Evolutionary conservation across 1,140 invertebrate species (phyloP).

Genomic region (Trigoniulus corallinus): DNA sequence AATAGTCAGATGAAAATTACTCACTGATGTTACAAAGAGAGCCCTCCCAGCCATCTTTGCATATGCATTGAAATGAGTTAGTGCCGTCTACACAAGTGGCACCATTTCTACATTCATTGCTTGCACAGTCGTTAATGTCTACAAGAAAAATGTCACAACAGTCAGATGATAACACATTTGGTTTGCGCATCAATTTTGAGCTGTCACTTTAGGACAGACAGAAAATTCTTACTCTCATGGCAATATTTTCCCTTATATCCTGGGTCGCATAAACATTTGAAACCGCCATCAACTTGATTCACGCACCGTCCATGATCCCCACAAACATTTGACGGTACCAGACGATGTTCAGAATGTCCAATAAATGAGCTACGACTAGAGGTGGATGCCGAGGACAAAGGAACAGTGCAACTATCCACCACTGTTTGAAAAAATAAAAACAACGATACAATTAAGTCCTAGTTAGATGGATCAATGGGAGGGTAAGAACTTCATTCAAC

Average conservation of each 20-base stretch:
- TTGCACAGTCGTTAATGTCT: slow-evolving; percentile 19
- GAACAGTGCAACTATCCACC: slow-evolving; percentile 32
- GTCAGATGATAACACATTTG: neutral
- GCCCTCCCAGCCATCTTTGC: slow-evolving; percentile 43
- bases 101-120: slow-evolving; percentile 25
- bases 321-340: slow-evolving; percentile 34
- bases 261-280: slow-evolving; percentile 33
- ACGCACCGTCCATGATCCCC: slow-evolving; percentile 63
- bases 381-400: slow-evolving; percentile 27
- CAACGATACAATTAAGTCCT: neutral
- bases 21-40: slow-evolving; percentile 14
- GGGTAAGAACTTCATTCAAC: slow-evolving; percentile 18
- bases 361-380: slow-evolving; percentile 12
- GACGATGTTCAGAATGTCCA: slow-evolving; percentile 12
- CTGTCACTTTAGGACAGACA: no score
- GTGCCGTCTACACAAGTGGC: slow-evolving; percentile 45
- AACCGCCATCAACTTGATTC: slow-evolving; percentile 38
- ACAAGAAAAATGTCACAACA: slow-evolving; percentile 3
- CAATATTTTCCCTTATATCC: slow-evolving; percentile 30
- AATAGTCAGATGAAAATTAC: slow-evolving; percentile 12
- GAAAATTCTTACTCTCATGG: slow-evolving; percentile 21
- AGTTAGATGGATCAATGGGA: neutral
- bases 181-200: neutral
- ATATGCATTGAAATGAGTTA: slow-evolving; percentile 53
- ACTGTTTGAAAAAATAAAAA: slow-evolving; percentile 18